phyloP scores from a whole-genome alignment of 2,113 vertebrate genomes.

The Thamnophis sirtalis region DNA sequence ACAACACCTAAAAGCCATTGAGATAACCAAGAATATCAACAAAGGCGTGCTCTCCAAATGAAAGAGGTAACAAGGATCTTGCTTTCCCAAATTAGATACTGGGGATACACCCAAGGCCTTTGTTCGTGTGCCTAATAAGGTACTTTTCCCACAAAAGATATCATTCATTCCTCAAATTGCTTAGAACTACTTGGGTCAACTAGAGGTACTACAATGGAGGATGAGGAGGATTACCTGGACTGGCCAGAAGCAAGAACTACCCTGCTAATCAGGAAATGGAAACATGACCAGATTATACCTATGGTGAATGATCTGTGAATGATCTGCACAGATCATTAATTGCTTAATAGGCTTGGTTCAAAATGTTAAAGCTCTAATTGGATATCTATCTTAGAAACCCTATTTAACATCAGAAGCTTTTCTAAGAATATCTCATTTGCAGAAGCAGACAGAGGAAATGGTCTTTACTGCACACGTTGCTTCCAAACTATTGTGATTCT shows the following conservation, averaged over 20 bases:
- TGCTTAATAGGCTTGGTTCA: not conserved
- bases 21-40: not conserved
- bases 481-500: not conserved
- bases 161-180: not conserved
- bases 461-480: not conserved
- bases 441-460: not conserved
- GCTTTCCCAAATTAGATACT: not conserved
- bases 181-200: not conserved
- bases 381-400: not conserved
- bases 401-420: not conserved
- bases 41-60: not conserved
- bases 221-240: not conserved
- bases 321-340: not conserved
- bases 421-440: not conserved
- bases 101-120: not conserved
- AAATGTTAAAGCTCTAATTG: not conserved
- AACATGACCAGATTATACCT: not conserved
- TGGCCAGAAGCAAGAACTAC: not conserved
- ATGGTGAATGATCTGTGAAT: not conserved
- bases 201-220: not conserved
- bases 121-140: not conserved
- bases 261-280: not conserved
- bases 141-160: not conserved
- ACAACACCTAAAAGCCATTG: not conserved
- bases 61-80: not conserved